Percentiles rank a stretch among this genome's conserved stretches.
phyloP scores from a whole-genome alignment of 2,113 vertebrate genomes.

The Melanocharis versteri region DNA sequence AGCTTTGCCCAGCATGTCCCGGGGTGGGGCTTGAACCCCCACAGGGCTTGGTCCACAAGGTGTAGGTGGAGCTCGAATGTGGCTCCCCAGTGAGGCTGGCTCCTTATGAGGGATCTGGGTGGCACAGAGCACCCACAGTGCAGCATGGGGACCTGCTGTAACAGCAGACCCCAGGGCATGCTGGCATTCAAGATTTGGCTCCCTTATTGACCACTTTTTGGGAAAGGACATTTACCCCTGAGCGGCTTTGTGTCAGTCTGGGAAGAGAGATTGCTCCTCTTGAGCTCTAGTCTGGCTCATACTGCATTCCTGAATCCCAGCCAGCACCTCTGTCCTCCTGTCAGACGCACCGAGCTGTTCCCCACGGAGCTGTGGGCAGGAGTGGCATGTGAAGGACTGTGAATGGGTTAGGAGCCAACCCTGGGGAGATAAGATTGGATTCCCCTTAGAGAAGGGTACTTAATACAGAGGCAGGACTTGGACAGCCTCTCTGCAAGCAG shows the following conservation, averaged over 20 bases:
- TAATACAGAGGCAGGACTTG: not conserved
- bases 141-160: not conserved
- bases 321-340: not conserved
- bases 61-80: not conserved
- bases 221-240: not conserved
- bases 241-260: not conserved
- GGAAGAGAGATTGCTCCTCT: not conserved
- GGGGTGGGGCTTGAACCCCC: rapidly evolving
- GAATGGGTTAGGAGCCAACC: not conserved
- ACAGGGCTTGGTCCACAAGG: not conserved
- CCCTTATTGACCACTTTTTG: not conserved
- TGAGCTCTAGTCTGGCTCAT: not conserved
- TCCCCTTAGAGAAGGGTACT: not conserved
- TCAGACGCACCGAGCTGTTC: not conserved
- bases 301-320: not conserved
- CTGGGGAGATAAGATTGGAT: not conserved
- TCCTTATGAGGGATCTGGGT: too few species aligned
- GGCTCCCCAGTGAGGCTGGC: not conserved
- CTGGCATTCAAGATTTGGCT: not conserved
- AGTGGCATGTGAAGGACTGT: not conserved
- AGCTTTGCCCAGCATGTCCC: not conserved
- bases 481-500: not conserved
- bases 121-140: not conserved
- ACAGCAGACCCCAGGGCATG: rapidly evolving
- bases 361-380: rapidly evolving